Evolutionary conservation across 2,888 invertebrate species (phyloP).

Genomic region (Thalpophila matura): DNA sequence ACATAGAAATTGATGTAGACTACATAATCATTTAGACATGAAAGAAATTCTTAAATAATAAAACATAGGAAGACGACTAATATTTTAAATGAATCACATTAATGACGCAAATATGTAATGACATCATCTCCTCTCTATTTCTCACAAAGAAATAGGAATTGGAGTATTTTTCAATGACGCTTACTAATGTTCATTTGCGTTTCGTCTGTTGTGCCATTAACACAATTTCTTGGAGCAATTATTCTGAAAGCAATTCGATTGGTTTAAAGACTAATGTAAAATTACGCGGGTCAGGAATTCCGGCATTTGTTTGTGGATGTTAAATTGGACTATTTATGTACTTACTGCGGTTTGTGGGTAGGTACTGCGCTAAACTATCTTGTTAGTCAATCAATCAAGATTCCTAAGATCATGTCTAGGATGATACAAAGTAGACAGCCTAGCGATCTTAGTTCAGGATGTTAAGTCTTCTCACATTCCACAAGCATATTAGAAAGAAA

Average conservation of each 20-base stretch:
- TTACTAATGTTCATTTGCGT: constrained; percentile 46
- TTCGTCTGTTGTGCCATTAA: constrained; percentile 52
- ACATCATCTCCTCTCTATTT: constrained; percentile 41
- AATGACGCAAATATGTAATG: constrained; percentile 45
- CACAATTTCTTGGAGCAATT: constrained; percentile 53
- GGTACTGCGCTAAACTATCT: not conserved
- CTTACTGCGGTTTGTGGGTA: not conserved
- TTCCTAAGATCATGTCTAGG: not conserved
- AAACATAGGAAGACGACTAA: constrained; percentile 12
- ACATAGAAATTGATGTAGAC: constrained; percentile 14
- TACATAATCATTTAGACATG: constrained; percentile 29
- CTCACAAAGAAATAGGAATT: constrained; percentile 45
- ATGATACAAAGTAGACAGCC: too few species aligned
- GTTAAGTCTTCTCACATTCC: too few species aligned
- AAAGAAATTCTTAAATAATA: constrained; percentile 29
- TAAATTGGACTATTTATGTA: not conserved
- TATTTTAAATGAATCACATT: constrained; percentile 45
- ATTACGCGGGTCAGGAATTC: constrained; percentile 1
- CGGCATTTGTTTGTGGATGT: not conserved
- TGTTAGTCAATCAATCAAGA: not conserved
- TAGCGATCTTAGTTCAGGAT: too few species aligned
- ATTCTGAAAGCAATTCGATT: constrained; percentile 51
- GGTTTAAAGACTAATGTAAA: constrained; percentile 4
- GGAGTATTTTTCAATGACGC: constrained; percentile 46
- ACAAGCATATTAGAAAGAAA: too few species aligned